Conservation (phyloP, 37 sponge, comb jelly and placozoan genomes). For the Chondrosia reniformis region DNA sequence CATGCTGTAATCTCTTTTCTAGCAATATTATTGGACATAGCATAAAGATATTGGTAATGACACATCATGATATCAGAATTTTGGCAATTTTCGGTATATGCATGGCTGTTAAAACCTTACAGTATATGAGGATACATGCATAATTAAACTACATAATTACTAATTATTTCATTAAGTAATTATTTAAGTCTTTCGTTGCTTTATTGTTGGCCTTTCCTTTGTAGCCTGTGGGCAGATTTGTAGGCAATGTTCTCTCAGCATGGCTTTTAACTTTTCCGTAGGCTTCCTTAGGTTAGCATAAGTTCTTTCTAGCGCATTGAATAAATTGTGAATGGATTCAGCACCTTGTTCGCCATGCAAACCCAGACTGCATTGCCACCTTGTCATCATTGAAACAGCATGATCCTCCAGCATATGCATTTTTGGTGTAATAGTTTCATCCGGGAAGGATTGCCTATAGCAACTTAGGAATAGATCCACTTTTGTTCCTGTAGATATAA, state of each 20-base stretch:
- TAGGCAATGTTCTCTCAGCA: not conserved
- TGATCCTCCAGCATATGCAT: constrained; percentile 14
- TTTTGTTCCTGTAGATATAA: not conserved
- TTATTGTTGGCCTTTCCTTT: not conserved
- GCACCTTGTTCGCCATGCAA: not conserved
- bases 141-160: not conserved
- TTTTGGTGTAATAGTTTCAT: not conserved
- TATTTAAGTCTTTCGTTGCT: not conserved
- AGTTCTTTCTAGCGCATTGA: not conserved
- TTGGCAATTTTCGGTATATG: no score
- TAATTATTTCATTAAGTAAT: no score
- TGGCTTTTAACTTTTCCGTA: not conserved
- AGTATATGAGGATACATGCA: not conserved
- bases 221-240: not conserved
- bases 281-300: not conserved
- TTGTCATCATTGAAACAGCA: not conserved
- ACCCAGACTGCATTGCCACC: constrained; percentile 5
- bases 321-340: not conserved
- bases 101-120: no score
- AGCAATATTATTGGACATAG: no score
- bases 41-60: no score
- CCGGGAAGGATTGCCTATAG: not conserved
- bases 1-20: no score
- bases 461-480: not conserved
- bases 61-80: no score